Conservation (phyloP, 2,113 vertebrate genomes). For the Hucho hucho region DNA sequence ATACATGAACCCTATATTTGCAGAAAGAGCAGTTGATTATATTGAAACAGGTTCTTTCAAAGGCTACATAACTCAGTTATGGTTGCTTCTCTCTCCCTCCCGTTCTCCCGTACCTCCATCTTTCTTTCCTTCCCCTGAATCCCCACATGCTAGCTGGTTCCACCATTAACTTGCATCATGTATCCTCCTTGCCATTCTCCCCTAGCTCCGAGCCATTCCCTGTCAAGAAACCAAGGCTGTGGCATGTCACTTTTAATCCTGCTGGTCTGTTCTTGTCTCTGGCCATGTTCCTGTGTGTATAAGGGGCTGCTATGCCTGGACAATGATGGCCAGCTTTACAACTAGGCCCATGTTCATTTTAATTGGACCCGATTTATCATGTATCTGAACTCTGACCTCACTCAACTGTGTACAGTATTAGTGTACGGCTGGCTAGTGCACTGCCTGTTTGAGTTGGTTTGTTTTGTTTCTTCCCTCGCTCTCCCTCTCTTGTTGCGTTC, state of each 20-base stretch:
- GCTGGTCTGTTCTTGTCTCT: too few relatives aligned
- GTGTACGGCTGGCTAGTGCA: neutral
- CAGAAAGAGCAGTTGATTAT: too few relatives aligned
- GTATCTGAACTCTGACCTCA: neutral
- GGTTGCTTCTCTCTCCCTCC: neutral
- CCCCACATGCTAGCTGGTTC: neutral
- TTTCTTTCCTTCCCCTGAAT: neutral
- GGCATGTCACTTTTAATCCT: neutral
- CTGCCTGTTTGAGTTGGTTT: neutral
- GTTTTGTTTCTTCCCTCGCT: neutral
- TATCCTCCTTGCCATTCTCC: neutral
- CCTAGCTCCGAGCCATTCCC: neutral
- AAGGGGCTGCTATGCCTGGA: neutral
- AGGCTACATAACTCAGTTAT: neutral
- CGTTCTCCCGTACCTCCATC: neutral
- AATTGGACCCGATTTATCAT: neutral
- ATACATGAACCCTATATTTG: too few relatives aligned
- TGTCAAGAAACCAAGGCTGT: neutral
- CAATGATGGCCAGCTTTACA: neutral
- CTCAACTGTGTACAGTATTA: neutral
- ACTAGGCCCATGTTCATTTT: neutral
- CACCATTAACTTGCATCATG: neutral
- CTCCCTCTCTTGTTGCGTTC: neutral
- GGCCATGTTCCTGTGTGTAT: neutral
- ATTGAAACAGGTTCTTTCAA: neutral